A percentile compares a stretch with the other conserved stretches of the same genome.
Conservation (phyloP, 2,888 invertebrate genomes). For the Brenthis hecate region DNA sequence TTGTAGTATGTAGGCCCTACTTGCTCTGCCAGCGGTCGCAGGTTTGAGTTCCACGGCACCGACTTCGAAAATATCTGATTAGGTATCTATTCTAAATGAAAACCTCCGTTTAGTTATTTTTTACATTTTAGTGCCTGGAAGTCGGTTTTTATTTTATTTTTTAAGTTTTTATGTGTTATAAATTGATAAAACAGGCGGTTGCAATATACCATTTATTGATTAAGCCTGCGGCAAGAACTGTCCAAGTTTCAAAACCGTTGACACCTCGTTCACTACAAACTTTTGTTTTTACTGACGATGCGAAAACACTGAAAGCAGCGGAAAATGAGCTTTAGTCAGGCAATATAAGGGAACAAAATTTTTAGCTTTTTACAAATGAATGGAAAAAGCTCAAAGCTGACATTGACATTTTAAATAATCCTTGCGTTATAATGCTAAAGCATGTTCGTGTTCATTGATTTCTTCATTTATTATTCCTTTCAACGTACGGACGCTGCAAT, state of each 20-base stretch:
- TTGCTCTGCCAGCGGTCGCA: no score
- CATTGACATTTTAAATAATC: background rate
- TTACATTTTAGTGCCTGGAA: no score
- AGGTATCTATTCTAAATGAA: no score
- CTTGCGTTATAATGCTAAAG: background rate
- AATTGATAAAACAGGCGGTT: slow-evolving; percentile 9
- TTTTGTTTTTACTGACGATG: slow-evolving; percentile 31
- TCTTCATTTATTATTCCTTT: background rate
- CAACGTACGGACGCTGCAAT: background rate
- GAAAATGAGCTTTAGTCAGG: slow-evolving; percentile 24
- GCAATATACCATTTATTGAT: slow-evolving; percentile 31
- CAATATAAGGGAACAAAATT: background rate
- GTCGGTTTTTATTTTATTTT: no score
- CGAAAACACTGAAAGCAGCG: slow-evolving; percentile 22
- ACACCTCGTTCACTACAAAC: slow-evolving; percentile 28
- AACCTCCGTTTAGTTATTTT: no score
- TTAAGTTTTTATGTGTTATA: background rate
- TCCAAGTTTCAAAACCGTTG: slow-evolving; percentile 37
- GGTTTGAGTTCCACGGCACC: no score
- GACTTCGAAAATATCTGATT: no score
- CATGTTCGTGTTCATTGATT: background rate
- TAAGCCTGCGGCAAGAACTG: slow-evolving; percentile 29
- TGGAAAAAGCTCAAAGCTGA: background rate
- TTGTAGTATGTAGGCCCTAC: no score
- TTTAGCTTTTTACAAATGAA: background rate